Percentiles rank a stretch among this genome's conserved stretches.
These are phyloP conservation scores for Toxostoma redivivum DNA, from an alignment of 2,113 vertebrate genomes.

Conservation along the genomic window DNA sequence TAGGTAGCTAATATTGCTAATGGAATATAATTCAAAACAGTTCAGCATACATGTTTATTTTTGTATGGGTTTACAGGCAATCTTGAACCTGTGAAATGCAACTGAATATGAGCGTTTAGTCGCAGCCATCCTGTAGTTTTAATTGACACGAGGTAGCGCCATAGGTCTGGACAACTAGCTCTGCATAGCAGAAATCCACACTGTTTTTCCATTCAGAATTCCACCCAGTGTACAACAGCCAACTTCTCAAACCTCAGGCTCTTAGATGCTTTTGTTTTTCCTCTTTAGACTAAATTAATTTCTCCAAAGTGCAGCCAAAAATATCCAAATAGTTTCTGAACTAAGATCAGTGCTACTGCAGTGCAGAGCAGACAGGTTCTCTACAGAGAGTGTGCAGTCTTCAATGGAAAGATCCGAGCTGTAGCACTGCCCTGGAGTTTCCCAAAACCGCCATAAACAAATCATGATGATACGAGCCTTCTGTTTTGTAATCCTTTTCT, in stretches of 20 bases:
- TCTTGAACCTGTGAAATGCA: background rate
- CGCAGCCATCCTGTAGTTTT: background rate
- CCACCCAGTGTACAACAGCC: background rate
- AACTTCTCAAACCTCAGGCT: constrained; percentile 11
- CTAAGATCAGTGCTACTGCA: background rate
- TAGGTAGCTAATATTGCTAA: background rate
- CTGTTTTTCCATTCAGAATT: constrained; percentile 44
- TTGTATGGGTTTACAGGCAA: background rate
- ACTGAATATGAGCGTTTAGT: background rate
- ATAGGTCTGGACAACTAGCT: background rate
- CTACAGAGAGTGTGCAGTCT: background rate
- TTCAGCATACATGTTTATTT: background rate
- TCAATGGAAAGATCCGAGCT: background rate
- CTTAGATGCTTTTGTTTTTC: constrained; percentile 29
- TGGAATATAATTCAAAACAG: background rate
- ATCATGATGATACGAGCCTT: background rate
- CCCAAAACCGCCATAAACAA: background rate
- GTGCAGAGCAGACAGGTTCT: background rate
- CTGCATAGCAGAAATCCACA: background rate
- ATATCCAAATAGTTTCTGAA: background rate
- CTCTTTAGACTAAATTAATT: constrained; percentile 8
- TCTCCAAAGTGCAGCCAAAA: constrained; percentile 11
- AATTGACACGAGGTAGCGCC: background rate
- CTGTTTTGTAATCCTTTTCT: background rate
- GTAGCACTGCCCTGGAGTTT: accelerated